Conservation (phyloP, 2,113 vertebrate genomes). For the Donacobius atricapilla region DNA sequence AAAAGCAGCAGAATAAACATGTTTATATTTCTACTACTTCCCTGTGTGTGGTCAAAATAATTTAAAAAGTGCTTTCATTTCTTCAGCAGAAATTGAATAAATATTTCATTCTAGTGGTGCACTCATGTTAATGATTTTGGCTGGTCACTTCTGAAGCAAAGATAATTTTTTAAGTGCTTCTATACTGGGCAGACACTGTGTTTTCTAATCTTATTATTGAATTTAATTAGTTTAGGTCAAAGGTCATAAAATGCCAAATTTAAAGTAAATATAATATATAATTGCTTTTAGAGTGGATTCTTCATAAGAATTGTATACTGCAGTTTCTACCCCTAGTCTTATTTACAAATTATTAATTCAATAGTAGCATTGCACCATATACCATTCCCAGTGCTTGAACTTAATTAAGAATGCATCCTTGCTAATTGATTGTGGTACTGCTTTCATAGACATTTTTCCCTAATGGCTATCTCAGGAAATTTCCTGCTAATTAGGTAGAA, state of each 20-base stretch:
- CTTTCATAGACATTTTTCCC: slow-evolving; percentile 25
- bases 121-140: neutral
- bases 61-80: neutral
- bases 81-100: neutral
- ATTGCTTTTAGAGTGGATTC: neutral
- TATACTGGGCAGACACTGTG: neutral
- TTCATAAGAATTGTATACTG: neutral
- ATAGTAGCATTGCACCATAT: neutral
- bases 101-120: neutral
- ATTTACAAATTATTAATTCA: slow-evolving; percentile 51
- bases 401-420: slow-evolving; percentile 59
- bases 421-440: slow-evolving; percentile 51
- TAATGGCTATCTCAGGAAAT: neutral
- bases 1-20: neutral
- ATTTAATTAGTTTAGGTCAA: neutral
- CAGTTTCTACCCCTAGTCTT: neutral
- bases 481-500: slow-evolving; percentile 51
- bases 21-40: neutral
- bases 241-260: neutral
- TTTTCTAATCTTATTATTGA: neutral
- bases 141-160: neutral
- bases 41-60: neutral
- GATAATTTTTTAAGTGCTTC: neutral
- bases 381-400: slow-evolving; percentile 25
- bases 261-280: neutral